These are phyloP conservation scores for Hetaerina titia DNA, from an alignment of 2,888 invertebrate species.

Conservation along the genomic window DNA sequence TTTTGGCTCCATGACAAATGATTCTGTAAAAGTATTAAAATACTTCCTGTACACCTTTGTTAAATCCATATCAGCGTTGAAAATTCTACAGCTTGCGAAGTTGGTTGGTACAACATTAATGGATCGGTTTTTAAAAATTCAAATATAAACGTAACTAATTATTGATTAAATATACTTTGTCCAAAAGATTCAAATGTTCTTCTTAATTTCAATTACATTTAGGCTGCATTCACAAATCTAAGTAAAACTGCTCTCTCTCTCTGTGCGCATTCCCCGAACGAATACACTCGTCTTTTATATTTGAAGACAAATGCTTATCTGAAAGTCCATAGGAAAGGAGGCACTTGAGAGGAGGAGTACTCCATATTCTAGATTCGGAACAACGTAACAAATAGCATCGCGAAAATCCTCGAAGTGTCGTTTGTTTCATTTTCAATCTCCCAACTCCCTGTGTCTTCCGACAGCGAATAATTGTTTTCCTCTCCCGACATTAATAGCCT, in stretches of 20 bases:
- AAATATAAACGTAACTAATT: neutral
- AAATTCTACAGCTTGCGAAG: no score
- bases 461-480: conserved; percentile 33
- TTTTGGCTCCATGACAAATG: neutral
- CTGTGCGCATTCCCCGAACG: neutral
- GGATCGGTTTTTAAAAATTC: neutral
- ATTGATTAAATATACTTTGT: no score
- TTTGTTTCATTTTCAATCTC: conserved; percentile 39
- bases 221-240: no score
- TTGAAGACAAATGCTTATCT: neutral
- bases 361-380: neutral
- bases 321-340: neutral
- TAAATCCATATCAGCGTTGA: neutral
- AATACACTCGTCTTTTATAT: neutral
- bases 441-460: neutral
- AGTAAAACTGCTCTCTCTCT: no score
- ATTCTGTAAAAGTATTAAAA: neutral
- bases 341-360: neutral
- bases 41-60: neutral
- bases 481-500: conserved; percentile 28
- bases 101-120: no score
- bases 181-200: no score
- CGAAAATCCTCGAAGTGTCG: conserved; percentile 34
- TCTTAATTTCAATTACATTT: no score
- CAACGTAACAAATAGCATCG: conserved; percentile 3